Evolutionary conservation across 2,113 vertebrate species (phyloP), one percentile per base, ranked within the genome.

Genomic region (Lycocorax pyrrhopterus): DNA sequence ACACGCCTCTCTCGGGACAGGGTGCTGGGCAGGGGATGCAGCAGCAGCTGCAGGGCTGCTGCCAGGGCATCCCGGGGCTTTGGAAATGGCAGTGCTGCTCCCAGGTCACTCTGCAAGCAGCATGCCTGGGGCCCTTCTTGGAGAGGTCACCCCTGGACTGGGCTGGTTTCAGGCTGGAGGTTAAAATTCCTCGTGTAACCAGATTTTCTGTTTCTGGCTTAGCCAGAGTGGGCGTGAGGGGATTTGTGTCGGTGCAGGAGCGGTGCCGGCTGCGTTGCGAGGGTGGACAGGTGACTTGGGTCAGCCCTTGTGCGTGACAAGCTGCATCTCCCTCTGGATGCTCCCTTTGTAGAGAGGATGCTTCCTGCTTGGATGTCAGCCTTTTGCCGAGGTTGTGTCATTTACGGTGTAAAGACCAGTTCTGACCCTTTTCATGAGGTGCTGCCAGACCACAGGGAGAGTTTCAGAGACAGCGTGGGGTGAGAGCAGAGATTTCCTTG

Each of bases 241-340:
- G 95, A 95, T 96, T 94, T 91, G 84, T 32, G 89, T 27, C 25
- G 7, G 25, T 11, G 87, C 58, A 43, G 3, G 1, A 69, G 78
- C 1, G 1, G 59, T 6, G 66, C 51, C 0, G 2, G 58, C 58
- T 15, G 69, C 1, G 0, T 1, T 29, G 63, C 0, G 6, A 91
- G 60, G 79, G 75, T 41, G 75, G 30, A 44, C 14, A 25, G 85
- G 94, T 52, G 79, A 19, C 81, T 44, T 5, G 69, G 84, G 62
- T 71, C 16, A 4, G 75, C 55, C 60, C 66, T 5, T 6, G 64
- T 59, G 72, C 3, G 1, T 32, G 69, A 71, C 1, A 16, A 49
- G 73, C 47, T 16, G 16, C 3, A 59, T 8, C 35, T 30, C 72
- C 29, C 47, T 55, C 41, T 9, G 3, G 4, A 22, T 13, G 27